Base-by-base conservation (phyloP, 2,113 vertebrate species). In the Pardalotus punctatus region DNA sequence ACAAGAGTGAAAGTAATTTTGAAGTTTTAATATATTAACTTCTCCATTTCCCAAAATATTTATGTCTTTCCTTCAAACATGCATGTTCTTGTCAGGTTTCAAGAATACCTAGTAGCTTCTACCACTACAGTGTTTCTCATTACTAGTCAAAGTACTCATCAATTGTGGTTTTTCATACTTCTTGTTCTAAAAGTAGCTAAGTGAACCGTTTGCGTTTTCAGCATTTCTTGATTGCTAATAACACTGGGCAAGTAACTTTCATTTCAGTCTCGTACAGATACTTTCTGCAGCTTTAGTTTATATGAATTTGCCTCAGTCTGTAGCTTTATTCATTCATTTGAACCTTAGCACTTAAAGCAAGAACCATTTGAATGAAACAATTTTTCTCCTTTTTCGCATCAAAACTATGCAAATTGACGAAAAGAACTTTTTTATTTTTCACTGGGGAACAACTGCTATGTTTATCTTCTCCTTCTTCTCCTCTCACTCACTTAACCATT, bases 361-460 rank as follows among this genome's bases (percentile, higher is more conserved):
- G 0, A 1, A 38, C 6, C 7, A 29, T 47, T 76, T 45, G 23
- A 88, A 88, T 1, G 4, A 51, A 82, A 50, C 0, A 11, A 4
- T 6, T 53, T 56, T 71, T 76, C 14, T 60, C 6, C 2, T 74
- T 92, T 88, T 85, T 82, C 11, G 36, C 48, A 79, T 18, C 17
- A 69, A 80, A 80, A 23, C 8, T 43, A 42, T 69, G 22, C 13
- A 85, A 90, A 82, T 23, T 28, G 28, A 69, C 56, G 11, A 81
- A 79, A 8, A 76, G 33, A 73, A 29, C 3, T 64, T 71, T 51
- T 66, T 77, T 54, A 42, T 45, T 86, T 74, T 24, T 78, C 66
- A 66, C n/a, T 24, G 14, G 10, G 38, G 16, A 62, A 29, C 6
- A 76, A 38, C 9, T 28, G 6, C 3, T 43, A 20, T 38, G 31